Evolutionary conservation across 2,797 vertebrate species (phyloP), one percentile per base, ranked within the genome.

Genomic region (Apodemus agrarius): DNA sequence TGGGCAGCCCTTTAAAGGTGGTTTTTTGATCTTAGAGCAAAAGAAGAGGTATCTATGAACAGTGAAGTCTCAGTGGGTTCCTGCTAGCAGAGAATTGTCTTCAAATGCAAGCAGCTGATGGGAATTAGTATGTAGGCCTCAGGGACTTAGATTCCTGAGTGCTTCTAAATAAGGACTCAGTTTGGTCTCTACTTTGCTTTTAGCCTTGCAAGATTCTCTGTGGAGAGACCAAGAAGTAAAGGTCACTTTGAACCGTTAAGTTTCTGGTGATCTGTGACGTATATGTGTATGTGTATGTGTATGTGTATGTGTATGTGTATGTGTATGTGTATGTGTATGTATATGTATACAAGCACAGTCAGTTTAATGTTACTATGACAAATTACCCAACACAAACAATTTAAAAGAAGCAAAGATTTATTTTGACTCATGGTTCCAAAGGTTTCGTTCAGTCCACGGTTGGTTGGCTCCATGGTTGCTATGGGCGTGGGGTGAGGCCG

Each of bases 161-260:
- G 49, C 17, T 90, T 93, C 84, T 43, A 52, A 72, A 34, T 67
- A 69, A 82, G 34, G 87, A 43, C 52, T 0, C n/a, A 63, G 46
- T 72, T 29, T 85, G 61, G 14, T 40, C 34, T 75, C 31, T 52
- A 22, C 49, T 81, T 86, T 79, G 52, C 82, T 87, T 78, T 90
- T 59, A 69, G 22, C 43, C 65, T 67, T 65, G 34, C 65, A 67
- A 86, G n/a, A 88, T 34, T 59, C 54, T 43, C 31, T 76, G 37
- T 24, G 43, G 46, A 76, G 76, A 96, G 40, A 46, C 63, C 61
- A 52, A 46, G 85, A 83, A 72, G 78, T 40, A 57, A 89, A 67
- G 57, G 2, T 49, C 91, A 57, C 82, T 88, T 88, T 61, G 78
- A 96, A n/a, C 37, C n/a, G 4, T 43, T 90, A 95, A 46, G 10